Conservation (phyloP, 2,888 invertebrate species). For the Cryptophagus acutangulus region DNA sequence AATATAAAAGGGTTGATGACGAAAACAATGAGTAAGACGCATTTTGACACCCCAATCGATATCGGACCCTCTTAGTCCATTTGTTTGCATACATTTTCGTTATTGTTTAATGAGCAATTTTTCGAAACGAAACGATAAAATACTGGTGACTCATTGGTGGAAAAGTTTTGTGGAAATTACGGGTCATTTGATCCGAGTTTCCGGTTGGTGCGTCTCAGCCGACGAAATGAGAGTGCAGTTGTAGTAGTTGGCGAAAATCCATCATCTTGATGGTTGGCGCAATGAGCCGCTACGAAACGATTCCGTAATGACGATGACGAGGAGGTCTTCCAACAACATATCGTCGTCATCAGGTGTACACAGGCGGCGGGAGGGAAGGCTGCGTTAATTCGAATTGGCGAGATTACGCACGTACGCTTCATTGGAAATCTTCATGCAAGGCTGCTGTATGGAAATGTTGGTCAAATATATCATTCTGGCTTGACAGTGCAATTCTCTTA, state of each 20-base stretch:
- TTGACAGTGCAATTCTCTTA: constrained; percentile 88
- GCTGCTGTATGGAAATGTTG: constrained; percentile 72
- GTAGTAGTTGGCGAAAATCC: constrained; percentile 14
- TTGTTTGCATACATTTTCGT: constrained; percentile 1
- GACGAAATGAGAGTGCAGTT: constrained; percentile 1
- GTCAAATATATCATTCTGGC: constrained; percentile 86
- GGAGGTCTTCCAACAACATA: constrained; percentile 26
- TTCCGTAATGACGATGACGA: constrained; percentile 26
- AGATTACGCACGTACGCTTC: constrained; percentile 56
- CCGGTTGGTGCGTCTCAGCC: constrained; percentile 25
- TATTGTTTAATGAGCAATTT: too few relatives aligned
- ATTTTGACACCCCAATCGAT: constrained; percentile 18
- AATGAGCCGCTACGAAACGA: constrained; percentile 30
- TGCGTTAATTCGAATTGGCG: constrained; percentile 59
- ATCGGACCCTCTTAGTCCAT: constrained; percentile 1
- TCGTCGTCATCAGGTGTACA: constrained; percentile 37
- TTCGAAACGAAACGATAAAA: constrained; percentile 17
- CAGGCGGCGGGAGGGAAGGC: constrained; percentile 24
- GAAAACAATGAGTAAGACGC: constrained; percentile 35
- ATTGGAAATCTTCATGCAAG: constrained; percentile 49
- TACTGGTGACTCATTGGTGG: too few relatives aligned
- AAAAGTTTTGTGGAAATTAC: constrained; percentile 28
- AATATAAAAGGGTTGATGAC: constrained; percentile 34
- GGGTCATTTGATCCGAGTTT: constrained; percentile 35
- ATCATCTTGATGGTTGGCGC: constrained; percentile 25